phyloP scores from a whole-genome alignment of 2,113 vertebrate genomes.

The Lynx canadensis region DNA sequence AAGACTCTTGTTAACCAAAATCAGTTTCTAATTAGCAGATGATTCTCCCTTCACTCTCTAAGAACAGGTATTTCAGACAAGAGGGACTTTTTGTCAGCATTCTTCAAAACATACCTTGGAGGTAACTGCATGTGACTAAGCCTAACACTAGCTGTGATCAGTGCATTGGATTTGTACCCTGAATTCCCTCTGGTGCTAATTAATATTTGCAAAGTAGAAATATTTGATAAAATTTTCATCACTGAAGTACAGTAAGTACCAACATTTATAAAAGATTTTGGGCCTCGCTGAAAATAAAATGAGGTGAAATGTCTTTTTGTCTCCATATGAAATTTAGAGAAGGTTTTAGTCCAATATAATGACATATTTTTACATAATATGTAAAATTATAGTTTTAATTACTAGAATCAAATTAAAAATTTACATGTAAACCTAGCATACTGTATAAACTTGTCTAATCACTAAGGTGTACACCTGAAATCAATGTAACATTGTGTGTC shows the following conservation, averaged over 20 bases:
- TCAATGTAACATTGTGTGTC: neutral
- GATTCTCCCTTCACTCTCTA: neutral
- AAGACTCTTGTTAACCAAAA: neutral
- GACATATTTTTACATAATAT: constrained; percentile 9
- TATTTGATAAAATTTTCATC: neutral
- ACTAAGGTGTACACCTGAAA: neutral
- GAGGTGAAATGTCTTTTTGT: neutral
- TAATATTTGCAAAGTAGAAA: constrained; percentile 4
- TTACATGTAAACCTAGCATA: neutral
- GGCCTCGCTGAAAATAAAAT: neutral
- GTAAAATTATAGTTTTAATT: constrained; percentile 54
- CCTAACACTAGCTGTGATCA: neutral
- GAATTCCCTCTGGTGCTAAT: neutral
- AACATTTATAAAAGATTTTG: constrained; percentile 40
- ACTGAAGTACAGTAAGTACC: neutral
- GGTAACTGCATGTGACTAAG: neutral
- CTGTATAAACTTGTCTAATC: neutral
- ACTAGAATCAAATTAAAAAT: constrained; percentile 43
- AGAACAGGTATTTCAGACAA: neutral
- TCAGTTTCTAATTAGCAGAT: neutral
- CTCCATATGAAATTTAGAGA: neutral
- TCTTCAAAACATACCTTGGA: neutral
- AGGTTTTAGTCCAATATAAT: neutral
- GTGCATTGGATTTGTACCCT: neutral
- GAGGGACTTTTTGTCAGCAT: neutral